These are phyloP conservation scores for Caenorhabditis zanzibari DNA, from an alignment of 2,888 invertebrate species.

Conservation along the genomic window DNA sequence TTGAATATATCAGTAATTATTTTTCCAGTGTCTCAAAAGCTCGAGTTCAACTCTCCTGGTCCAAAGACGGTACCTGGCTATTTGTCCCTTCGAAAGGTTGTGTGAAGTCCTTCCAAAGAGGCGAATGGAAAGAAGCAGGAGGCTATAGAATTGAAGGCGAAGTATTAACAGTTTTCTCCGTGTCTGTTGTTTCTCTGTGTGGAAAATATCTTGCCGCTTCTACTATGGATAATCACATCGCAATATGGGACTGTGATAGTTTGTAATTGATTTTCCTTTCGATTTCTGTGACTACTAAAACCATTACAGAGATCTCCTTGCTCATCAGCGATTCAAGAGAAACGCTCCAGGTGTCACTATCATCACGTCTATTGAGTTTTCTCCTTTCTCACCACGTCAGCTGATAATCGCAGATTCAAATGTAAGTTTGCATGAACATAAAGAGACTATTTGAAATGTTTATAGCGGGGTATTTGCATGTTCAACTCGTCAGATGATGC, in stretches of 20 bases:
- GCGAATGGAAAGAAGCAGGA: constrained; percentile 34
- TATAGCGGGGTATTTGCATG: constrained; percentile 52
- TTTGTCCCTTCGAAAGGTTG: constrained; percentile 61
- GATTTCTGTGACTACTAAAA: not conserved
- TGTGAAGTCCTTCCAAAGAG: constrained; percentile 47
- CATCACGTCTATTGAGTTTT: constrained; percentile 68
- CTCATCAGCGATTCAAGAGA: constrained; percentile 43
- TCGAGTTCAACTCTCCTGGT: constrained; percentile 56
- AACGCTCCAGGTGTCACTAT: constrained; percentile 53
- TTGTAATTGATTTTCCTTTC: constrained; percentile 2
- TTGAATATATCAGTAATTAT: not conserved
- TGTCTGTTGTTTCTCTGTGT: constrained; percentile 40
- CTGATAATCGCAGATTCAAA: constrained; percentile 71
- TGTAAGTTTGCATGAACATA: constrained; percentile 10
- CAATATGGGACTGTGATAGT: constrained; percentile 59
- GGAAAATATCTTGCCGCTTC: constrained; percentile 67
- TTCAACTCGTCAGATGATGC: constrained; percentile 13
- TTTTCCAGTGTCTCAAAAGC: constrained; percentile 56
- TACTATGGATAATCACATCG: constrained; percentile 58
- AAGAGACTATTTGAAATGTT: too few species aligned
- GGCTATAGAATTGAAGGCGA: constrained; percentile 21
- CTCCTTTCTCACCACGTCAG: constrained; percentile 61
- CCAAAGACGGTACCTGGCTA: constrained; percentile 48
- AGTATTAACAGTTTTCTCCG: constrained; percentile 24
- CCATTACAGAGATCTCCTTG: constrained; percentile 33